Evolutionary conservation across 2,113 vertebrate species (phyloP).

Genomic region (Odobenus rosmarus): DNA sequence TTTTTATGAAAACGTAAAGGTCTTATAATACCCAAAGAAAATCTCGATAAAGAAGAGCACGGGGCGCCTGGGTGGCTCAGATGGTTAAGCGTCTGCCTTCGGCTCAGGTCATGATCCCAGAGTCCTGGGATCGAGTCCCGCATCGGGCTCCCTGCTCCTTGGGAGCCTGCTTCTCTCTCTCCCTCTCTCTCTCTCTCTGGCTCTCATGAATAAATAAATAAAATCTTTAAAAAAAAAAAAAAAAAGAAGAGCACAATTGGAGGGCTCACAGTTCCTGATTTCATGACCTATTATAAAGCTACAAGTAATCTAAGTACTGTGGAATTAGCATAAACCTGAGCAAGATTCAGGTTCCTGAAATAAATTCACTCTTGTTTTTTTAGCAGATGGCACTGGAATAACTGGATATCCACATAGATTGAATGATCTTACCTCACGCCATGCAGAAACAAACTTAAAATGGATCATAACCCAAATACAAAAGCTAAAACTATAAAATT

Average conservation of each 20-base stretch:
- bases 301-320: neutral
- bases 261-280: neutral
- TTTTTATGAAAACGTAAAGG: neutral
- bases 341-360: neutral
- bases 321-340: neutral
- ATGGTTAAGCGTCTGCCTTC: too few relatives aligned
- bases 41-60: conserved; percentile 11
- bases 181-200: too few relatives aligned
- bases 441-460: neutral
- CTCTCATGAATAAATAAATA: too few relatives aligned
- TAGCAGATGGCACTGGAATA: neutral
- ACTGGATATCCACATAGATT: neutral
- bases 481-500: neutral
- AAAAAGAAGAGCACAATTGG: conserved; percentile 24
- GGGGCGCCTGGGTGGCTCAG: too few relatives aligned
- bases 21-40: neutral
- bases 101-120: too few relatives aligned
- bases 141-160: too few relatives aligned
- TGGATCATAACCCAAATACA: neutral
- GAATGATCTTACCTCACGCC: neutral
- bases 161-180: too few relatives aligned
- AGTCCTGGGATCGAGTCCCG: too few relatives aligned
- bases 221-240: too few relatives aligned
- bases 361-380: neutral
- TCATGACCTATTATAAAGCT: neutral